Evolutionary conservation across 2,888 invertebrate genomes (phyloP), one percentile per base, ranked within the genome.

Genomic region (Exocentrus adspersus): DNA sequence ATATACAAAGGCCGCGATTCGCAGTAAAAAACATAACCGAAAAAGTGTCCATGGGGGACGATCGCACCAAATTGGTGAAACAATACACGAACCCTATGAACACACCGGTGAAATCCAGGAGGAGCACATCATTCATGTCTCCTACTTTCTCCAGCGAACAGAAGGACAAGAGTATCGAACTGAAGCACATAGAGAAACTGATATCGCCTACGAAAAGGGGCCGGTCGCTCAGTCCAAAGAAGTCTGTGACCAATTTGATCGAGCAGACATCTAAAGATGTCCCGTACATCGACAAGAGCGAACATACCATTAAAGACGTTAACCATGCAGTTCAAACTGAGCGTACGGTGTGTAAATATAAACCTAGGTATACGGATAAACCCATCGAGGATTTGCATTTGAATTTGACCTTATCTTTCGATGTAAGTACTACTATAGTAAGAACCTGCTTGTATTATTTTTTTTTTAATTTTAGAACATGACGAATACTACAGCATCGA

Each of bases 91-190:
- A 17, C 24, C 6, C 30, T 12, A 12, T 5, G 1, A 7, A 19
- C 14, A 48, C 60, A 2, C 61, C 61, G 10, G 9, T 32, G 2
- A 37, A 24, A n/a, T 46, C 67, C 6, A 65, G 60, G 17, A 71
- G 64, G 53, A 67, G 50, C 30, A 62, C 67, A 19, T 70, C 73
- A 5, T 82, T 81, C 60, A 81, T 82, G 81, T 77, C 75, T 1
- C 81, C 82, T 1, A 82, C 82, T 1, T 71, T 81, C 14, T 71
- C 81, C 1, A 81, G 81, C 48, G 77, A 78, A 62, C 75, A 77
- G 46, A 81, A 79, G 69, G 80, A 78, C 63, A 71, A 78, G 58
- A 71, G 75, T 57, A 69, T 72, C 9, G 77, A 76, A 32, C 75
- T 80, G 2, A 68, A 75, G 60, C 63, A 58, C 28, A 68, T 78